Evolutionary conservation across 2,113 vertebrate genomes (phyloP).

Genomic region (Eulacestoma nigropectus): DNA sequence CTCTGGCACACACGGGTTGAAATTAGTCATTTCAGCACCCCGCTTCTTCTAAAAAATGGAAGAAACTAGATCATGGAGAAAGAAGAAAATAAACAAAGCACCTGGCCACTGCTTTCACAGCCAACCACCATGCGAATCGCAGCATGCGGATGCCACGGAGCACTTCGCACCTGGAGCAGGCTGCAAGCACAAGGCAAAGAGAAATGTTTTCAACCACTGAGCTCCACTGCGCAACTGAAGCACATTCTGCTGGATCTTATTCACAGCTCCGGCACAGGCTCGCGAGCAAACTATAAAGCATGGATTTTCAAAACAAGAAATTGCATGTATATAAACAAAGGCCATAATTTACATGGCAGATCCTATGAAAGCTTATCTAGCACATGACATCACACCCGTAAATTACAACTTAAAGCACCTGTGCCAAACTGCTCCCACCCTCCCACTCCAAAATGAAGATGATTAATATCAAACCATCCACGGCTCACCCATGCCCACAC

Average conservation of each 20-base stretch:
- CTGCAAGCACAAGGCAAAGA: neutral
- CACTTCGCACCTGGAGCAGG: neutral
- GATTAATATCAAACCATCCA: neutral
- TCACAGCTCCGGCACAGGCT: slow-evolving; percentile 30
- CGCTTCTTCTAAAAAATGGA: neutral
- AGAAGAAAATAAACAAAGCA: neutral
- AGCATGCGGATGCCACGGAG: neutral
- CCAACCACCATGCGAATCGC: fast-evolving
- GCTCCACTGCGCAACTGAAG: slow-evolving; percentile 29
- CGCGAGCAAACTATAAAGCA: neutral
- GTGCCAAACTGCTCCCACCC: neutral
- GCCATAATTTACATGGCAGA: slow-evolving; percentile 39
- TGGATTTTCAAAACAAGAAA: slow-evolving; percentile 55
- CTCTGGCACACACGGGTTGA: neutral
- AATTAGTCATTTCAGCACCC: neutral
- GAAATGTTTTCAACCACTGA: neutral
- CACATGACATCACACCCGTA: neutral
- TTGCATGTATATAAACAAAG: slow-evolving; percentile 43
- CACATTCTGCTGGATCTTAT: slow-evolving; percentile 33
- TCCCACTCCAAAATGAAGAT: neutral
- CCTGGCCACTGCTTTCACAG: neutral
- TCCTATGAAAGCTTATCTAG: slow-evolving; percentile 48
- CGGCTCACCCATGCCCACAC: neutral
- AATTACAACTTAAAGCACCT: slow-evolving; percentile 25
- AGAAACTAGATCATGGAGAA: neutral